Percentiles rank a stretch among this genome's conserved stretches.
phyloP scores from a whole-genome alignment of 1,140 invertebrate genomes.

The Dendrolimus kikuchii region DNA sequence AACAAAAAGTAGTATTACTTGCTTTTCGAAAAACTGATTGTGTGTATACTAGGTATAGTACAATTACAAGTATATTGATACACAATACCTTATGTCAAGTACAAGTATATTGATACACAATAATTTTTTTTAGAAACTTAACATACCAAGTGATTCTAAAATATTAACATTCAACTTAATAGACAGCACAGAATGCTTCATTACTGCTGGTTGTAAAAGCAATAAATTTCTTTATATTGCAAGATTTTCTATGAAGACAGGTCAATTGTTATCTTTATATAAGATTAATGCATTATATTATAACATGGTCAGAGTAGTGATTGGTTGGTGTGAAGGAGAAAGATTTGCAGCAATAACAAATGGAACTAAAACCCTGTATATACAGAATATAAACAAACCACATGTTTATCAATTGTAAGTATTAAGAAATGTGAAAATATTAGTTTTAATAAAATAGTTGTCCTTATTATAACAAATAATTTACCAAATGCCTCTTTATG shows the following conservation, averaged over 20 bases:
- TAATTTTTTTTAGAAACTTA: conserved; percentile 44
- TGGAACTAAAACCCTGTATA: conserved; percentile 39
- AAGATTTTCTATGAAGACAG: conserved; percentile 43
- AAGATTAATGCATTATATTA: conserved; percentile 23
- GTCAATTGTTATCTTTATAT: conserved; percentile 34
- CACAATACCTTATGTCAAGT: not conserved
- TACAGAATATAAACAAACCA: conserved; percentile 46
- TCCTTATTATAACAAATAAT: not conserved
- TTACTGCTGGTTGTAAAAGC: conserved; percentile 21
- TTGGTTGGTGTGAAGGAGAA: conserved; percentile 48
- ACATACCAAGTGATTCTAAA: conserved; percentile 29
- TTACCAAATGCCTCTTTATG: no score
- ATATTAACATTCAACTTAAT: conserved; percentile 55
- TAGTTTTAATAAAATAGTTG: not conserved
- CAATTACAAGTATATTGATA: not conserved
- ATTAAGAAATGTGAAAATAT: not conserved
- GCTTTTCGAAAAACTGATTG: no score
- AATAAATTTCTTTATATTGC: conserved; percentile 12
- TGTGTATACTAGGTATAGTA: no score
- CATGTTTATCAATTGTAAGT: conserved; percentile 14
- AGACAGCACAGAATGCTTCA: conserved; percentile 51
- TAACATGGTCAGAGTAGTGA: conserved; percentile 32
- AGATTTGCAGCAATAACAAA: conserved; percentile 53
- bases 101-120: conserved; percentile 3
- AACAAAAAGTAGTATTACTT: no score